These are phyloP conservation scores for Ichneumoninae sp. DNA, from an alignment of 2,888 invertebrate species.

Conservation along the genomic window DNA sequence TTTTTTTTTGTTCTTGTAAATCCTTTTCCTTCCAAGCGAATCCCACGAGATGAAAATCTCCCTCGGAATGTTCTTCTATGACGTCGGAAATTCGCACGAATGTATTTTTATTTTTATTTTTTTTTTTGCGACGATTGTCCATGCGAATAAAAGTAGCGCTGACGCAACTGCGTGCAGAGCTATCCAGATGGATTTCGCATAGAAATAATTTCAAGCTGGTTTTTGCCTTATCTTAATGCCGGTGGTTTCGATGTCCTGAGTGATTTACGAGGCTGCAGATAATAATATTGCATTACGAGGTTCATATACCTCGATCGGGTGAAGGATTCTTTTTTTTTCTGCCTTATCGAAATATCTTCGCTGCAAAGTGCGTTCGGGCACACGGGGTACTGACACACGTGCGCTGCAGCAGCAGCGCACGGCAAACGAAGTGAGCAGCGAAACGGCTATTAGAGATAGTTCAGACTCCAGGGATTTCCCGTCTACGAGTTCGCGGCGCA, in stretches of 20 bases:
- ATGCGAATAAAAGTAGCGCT: neutral
- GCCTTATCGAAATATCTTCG: conserved; percentile 31
- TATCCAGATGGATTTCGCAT: conserved; percentile 1
- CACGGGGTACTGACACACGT: conserved; percentile 5
- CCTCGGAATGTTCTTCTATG: neutral
- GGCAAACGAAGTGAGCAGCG: conserved; percentile 6
- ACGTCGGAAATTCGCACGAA: neutral
- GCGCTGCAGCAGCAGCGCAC: neutral
- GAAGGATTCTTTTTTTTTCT: conserved; percentile 25
- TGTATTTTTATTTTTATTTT: neutral
- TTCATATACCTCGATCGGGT: neutral
- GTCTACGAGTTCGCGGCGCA: neutral
- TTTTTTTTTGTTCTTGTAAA: neutral
- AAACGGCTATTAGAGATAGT: conserved; percentile 45
- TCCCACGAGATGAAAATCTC: conserved; percentile 9
- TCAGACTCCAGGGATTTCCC: conserved; percentile 37
- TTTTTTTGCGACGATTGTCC: neutral
- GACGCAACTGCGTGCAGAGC: neutral
- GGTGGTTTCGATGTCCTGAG: neutral
- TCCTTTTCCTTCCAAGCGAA: neutral
- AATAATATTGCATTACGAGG: conserved; percentile 12
- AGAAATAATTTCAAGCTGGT: neutral
- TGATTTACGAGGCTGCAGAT: conserved; percentile 27
- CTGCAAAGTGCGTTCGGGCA: conserved; percentile 44
- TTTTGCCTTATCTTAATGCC: conserved; percentile 3